A percentile compares a stretch with the other conserved stretches of the same genome.
Conservation (phyloP, 1,140 invertebrate genomes). For the Drosophila fuyamai region DNA sequence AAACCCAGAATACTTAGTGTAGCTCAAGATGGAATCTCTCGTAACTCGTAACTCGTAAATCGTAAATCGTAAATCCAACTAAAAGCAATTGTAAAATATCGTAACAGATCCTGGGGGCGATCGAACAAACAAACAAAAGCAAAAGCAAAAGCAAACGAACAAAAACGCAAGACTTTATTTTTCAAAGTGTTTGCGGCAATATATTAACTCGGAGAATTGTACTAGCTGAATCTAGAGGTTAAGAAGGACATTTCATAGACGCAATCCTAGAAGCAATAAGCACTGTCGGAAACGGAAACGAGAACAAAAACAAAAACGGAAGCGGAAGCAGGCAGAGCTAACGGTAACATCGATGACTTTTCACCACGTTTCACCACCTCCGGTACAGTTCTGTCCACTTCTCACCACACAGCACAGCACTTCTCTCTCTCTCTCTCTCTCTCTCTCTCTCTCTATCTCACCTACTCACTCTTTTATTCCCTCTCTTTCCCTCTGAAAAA, state of each 20-base stretch:
- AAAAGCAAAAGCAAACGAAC: constrained; percentile 34
- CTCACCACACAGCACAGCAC: constrained; percentile 31
- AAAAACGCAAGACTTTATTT: constrained; percentile 74
- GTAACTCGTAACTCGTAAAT: constrained; percentile 40
- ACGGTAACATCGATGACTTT: constrained; percentile 33
- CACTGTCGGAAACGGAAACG: constrained; percentile 26
- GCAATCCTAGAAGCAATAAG: constrained; percentile 58
- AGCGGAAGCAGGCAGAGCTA: constrained; percentile 25
- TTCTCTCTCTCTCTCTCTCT: constrained; percentile 12
- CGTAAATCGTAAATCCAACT: constrained; percentile 38
- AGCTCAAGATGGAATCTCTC: constrained; percentile 50
- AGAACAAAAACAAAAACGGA: constrained; percentile 8
- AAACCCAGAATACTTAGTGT: constrained; percentile 43
- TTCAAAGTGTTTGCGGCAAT: constrained; percentile 76
- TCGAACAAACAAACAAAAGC: constrained; percentile 35
- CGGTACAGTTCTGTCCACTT: constrained; percentile 29
- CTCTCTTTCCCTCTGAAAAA: not conserved
- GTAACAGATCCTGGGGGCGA: constrained; percentile 35
- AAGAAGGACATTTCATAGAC: constrained; percentile 58
- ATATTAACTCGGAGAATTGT: constrained; percentile 53
- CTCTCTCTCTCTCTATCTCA: not conserved
- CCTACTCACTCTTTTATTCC: constrained; percentile 4
- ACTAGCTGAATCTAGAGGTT: constrained; percentile 60
- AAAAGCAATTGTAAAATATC: constrained; percentile 82
- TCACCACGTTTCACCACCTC: constrained; percentile 39